Evolutionary conservation across 2,113 vertebrate species (phyloP).

Genomic region (Syrmaticus mikado): DNA sequence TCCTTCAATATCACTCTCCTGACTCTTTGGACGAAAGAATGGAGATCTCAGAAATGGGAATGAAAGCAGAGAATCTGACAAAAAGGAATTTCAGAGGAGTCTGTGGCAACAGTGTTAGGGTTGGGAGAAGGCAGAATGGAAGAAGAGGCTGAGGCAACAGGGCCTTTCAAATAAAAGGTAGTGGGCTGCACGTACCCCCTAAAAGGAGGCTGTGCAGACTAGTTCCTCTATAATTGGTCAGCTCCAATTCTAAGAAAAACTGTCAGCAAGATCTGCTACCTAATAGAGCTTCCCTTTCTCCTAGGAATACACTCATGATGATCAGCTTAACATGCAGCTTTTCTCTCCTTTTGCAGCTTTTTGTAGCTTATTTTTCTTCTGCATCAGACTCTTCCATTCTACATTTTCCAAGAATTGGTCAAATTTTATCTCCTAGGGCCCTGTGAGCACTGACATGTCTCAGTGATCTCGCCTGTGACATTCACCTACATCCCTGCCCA

Average conservation of each 20-base stretch:
- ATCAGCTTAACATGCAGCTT: background rate
- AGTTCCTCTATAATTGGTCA: background rate
- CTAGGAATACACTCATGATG: background rate
- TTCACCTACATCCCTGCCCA: fast-evolving
- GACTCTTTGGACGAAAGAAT: background rate
- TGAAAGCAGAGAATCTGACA: background rate
- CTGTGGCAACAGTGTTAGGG: background rate
- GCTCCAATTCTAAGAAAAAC: background rate
- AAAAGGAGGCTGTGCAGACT: background rate
- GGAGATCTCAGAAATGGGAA: background rate
- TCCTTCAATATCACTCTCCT: background rate
- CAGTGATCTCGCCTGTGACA: background rate
- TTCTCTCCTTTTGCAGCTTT: background rate
- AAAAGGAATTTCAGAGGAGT: background rate
- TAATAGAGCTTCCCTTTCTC: background rate
- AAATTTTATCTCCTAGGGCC: background rate
- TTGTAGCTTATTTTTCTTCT: background rate
- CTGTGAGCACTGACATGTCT: background rate
- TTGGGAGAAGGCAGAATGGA: background rate
- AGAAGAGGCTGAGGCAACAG: background rate
- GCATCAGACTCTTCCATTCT: background rate
- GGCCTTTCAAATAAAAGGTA: background rate
- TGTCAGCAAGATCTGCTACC: background rate
- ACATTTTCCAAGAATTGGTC: background rate
- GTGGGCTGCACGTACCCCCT: background rate